phyloP scores from a whole-genome alignment of 1,140 invertebrate species.

The Zaprionus davidi region DNA sequence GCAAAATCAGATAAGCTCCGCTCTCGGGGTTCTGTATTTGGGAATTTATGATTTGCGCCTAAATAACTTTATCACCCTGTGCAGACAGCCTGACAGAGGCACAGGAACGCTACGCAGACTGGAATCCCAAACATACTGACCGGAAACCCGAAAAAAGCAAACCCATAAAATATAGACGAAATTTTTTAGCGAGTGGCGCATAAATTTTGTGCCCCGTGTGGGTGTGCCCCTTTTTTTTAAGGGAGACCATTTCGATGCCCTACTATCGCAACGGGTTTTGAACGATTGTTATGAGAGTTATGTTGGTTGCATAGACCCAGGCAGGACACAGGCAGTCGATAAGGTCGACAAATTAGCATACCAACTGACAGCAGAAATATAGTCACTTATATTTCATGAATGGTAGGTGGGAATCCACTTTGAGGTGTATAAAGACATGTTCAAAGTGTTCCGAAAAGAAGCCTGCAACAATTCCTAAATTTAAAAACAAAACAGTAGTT shows the following conservation, averaged over 20 bases:
- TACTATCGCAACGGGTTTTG: neutral
- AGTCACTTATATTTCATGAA: neutral
- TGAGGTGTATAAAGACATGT: neutral
- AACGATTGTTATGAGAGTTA: neutral
- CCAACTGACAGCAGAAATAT: neutral
- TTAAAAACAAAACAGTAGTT: neutral
- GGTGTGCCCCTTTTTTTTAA: slow-evolving; percentile 21
- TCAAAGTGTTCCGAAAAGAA: neutral
- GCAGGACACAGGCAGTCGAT: neutral
- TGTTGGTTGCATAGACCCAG: neutral
- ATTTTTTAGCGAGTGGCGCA: slow-evolving; percentile 39
- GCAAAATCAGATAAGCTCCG: slow-evolving; percentile 80
- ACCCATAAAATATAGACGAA: slow-evolving; percentile 58
- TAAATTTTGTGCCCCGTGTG: slow-evolving; percentile 43
- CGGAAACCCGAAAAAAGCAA: slow-evolving; percentile 49
- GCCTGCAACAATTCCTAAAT: neutral
- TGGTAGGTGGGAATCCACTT: neutral
- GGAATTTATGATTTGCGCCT: slow-evolving; percentile 83
- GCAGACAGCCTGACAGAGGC: slow-evolving; percentile 22
- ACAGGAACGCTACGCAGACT: slow-evolving; percentile 17
- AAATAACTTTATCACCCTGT: slow-evolving; percentile 80
- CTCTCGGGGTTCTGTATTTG: slow-evolving; percentile 49
- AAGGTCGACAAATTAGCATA: slow-evolving; percentile 2
- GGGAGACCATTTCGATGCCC: slow-evolving; percentile 9
- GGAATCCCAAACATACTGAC: slow-evolving; percentile 29